These are phyloP conservation scores for Ophthalmolycus amberensis DNA, from an alignment of 2,113 vertebrate species.

Conservation along the genomic window DNA sequence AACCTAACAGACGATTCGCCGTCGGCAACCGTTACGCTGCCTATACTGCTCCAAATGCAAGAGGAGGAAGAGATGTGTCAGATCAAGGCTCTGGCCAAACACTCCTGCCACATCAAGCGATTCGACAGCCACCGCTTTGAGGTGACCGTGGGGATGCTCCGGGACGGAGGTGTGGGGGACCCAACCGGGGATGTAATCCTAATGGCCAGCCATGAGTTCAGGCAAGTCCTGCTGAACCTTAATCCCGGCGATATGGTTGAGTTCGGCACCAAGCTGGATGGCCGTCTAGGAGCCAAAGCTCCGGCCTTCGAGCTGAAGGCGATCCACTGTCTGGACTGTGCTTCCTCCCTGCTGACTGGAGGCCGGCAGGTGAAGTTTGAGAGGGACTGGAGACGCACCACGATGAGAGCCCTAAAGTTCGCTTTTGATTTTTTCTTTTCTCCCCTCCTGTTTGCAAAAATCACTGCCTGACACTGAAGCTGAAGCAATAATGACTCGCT, in stretches of 20 bases:
- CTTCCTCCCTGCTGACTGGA: slow-evolving; percentile 82
- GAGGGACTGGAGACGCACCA: slow-evolving; percentile 91
- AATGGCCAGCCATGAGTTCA: slow-evolving; percentile 94
- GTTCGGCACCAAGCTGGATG: slow-evolving; percentile 95
- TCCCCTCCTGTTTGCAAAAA: slow-evolving; percentile 90
- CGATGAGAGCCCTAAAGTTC: slow-evolving; percentile 90
- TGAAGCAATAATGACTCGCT: not conserved
- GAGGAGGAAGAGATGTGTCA: slow-evolving; percentile 93
- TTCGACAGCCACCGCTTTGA: slow-evolving; percentile 95
- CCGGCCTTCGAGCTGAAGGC: slow-evolving; percentile 95
- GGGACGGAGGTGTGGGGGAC: slow-evolving; percentile 76
- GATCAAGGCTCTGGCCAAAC: slow-evolving; percentile 89
- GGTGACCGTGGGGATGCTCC: slow-evolving; percentile 90
- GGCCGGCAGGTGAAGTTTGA: slow-evolving; percentile 93
- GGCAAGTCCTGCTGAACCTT: slow-evolving; percentile 88
- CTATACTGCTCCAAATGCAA: slow-evolving; percentile 61
- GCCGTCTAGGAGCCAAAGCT: slow-evolving; percentile 90
- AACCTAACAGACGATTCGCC: slow-evolving; percentile 40
- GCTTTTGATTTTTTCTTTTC: slow-evolving; percentile 98
- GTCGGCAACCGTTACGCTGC: not conserved
- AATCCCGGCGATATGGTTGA: slow-evolving; percentile 91
- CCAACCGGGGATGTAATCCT: slow-evolving; percentile 91
- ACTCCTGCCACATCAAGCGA: slow-evolving; percentile 93
- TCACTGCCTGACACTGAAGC: slow-evolving; percentile 53
- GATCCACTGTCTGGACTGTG: slow-evolving; percentile 93